phyloP scores from a whole-genome alignment of 1,140 invertebrate species.

The Chymomyza costata region DNA sequence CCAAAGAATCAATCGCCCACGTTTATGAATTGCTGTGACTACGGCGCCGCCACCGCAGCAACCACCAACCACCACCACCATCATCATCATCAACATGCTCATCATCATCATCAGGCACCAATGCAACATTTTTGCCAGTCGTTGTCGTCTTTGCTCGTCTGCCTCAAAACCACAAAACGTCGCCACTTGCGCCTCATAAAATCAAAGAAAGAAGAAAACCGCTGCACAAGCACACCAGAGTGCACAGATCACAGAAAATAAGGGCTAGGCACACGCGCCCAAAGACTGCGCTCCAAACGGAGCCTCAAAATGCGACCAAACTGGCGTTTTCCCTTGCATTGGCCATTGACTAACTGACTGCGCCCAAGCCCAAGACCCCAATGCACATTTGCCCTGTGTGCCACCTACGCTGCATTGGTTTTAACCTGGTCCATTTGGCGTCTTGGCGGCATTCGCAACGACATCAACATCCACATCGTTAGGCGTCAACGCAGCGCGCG shows the following conservation, averaged over 20 bases:
- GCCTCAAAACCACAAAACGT: constrained; percentile 72
- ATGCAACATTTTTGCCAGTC: constrained; percentile 65
- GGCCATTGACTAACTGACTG: constrained; percentile 15
- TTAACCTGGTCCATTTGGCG: constrained; percentile 18
- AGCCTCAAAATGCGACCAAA: constrained; percentile 13
- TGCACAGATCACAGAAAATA: constrained; percentile 51
- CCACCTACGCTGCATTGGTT: constrained; percentile 59
- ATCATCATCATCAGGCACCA: constrained; percentile 24
- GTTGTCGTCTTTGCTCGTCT: constrained; percentile 22
- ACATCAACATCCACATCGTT: constrained; percentile 11
- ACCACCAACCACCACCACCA: constrained; percentile 13
- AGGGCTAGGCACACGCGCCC: constrained; percentile 72
- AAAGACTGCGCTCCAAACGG: constrained; percentile 12
- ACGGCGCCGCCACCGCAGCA: constrained; percentile 25
- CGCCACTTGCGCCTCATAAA: constrained; percentile 73
- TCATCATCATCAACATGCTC: too few relatives aligned
- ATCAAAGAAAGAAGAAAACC: constrained; percentile 23
- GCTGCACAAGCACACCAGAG: too few relatives aligned
- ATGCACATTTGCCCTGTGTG: constrained; percentile 60
- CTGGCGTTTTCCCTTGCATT: constrained; percentile 10
- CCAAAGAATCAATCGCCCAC: constrained; percentile 74
- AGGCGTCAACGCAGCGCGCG: constrained; percentile 9
- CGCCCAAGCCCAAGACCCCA: constrained; percentile 22
- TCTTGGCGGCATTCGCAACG: constrained; percentile 21
- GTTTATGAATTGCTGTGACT: constrained; percentile 73